Evolutionary conservation across 2,113 vertebrate genomes (phyloP), one percentile per base, ranked within the genome.

Genomic region (Eubucco bourcierii): DNA sequence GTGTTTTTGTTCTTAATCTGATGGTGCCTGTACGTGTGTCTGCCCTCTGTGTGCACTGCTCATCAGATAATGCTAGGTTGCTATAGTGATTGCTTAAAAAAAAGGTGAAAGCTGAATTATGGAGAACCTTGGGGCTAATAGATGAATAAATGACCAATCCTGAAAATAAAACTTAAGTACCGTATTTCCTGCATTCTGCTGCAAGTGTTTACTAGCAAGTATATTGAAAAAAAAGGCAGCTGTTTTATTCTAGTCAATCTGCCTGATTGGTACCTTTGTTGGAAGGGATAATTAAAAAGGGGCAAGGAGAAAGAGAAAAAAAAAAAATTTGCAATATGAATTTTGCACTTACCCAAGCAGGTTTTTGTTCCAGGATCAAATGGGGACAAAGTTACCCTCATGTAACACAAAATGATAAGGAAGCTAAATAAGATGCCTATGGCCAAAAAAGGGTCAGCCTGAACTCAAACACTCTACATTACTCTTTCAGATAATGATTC

Each of bases 81-180:
- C 96, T 90, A 94, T 94, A 95, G 95, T 47, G 66, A 96, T 59
- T 50, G 82, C 47, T 88, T 87, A 50, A 23, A 44, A 95, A 94
- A 92, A 61, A 39, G 41, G 12, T n/a, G n/a, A 61, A 88, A 72
- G 15, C 61, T 78, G 73, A 72, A 91, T 63, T 78, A 87, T 75
- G 34, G 55, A 87, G 53, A 90, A 67, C 90, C 92, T 89, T 44
- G 47, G 77, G 79, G 92, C 72, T 78, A 80, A 67, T 88, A 92
- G 82, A 65, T 39, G 58, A 52, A 90, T 84, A 90, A 94, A 95
- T 88, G 81, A 90, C 90, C 84, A 85, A 34, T 83, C 65, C 68
- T 80, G 56, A 91, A 89, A 94, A 92, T 60, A 44, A 90, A 90
- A 78, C 24, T 44, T 58, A 95, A 80, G 68, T 31, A 71, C 28